Conservation (phyloP, 2,113 vertebrate species). For the Podarcis muralis region DNA sequence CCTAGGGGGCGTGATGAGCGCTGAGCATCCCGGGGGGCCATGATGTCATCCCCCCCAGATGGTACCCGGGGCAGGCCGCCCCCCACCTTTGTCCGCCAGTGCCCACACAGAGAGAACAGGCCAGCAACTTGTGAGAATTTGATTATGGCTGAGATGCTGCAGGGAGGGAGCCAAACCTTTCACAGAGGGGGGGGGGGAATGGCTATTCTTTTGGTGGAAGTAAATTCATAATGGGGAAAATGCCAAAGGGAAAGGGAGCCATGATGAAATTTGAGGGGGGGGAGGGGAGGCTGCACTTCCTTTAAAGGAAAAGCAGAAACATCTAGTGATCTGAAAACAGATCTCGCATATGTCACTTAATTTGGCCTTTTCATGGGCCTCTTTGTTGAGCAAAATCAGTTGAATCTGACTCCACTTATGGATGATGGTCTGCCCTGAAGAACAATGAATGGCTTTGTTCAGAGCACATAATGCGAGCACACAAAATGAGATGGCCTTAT, state of each 20-base stretch:
- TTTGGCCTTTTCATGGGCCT: background rate
- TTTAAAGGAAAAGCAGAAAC: background rate
- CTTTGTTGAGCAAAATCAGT: constrained; percentile 6
- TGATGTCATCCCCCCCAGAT: too few relatives aligned
- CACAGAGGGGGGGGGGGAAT: background rate
- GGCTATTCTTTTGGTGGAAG: background rate
- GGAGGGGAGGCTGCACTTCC: background rate
- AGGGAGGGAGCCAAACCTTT: background rate
- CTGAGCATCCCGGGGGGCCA: too few relatives aligned
- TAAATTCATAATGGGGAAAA: background rate
- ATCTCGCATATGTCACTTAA: background rate
- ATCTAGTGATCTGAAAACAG: background rate
- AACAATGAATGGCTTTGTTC: constrained; percentile 7
- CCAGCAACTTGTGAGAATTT: background rate
- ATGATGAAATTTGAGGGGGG: too few relatives aligned
- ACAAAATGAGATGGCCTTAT: background rate
- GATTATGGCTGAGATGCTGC: background rate
- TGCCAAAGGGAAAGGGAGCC: background rate
- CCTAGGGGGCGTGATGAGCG: too few relatives aligned
- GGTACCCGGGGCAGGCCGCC: too few relatives aligned
- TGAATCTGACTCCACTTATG: background rate
- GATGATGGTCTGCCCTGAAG: background rate
- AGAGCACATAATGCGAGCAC: background rate
- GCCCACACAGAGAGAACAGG: background rate
- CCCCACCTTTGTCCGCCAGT: too few relatives aligned